Evolutionary conservation across 2,797 vertebrate genomes (phyloP).

Genomic region (Sitta carolinensis): DNA sequence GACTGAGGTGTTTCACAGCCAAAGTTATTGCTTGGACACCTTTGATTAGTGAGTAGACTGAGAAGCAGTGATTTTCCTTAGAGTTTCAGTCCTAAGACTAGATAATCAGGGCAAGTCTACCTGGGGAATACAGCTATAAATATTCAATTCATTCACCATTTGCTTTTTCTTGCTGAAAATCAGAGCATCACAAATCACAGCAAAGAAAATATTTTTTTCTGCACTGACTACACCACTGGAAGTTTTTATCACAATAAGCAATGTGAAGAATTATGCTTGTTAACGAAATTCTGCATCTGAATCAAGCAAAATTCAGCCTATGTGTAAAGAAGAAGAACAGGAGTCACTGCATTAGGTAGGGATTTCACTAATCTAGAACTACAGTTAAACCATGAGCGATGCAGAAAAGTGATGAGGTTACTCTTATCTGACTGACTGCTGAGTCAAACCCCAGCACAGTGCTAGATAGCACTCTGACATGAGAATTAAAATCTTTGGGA

Average conservation of each 20-base stretch:
- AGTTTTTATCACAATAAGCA: neutral
- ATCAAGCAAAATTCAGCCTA: neutral
- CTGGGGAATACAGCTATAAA: neutral
- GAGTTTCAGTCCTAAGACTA: neutral
- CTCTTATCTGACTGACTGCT: neutral
- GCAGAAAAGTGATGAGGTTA: neutral
- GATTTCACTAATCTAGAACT: neutral
- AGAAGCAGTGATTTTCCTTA: neutral
- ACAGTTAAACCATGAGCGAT: neutral
- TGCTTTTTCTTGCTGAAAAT: neutral
- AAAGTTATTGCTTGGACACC: neutral
- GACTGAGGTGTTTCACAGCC: neutral
- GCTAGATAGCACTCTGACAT: neutral
- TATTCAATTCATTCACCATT: neutral
- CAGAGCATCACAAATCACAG: neutral
- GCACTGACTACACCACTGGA: neutral
- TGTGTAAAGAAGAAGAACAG: neutral
- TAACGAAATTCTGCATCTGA: neutral
- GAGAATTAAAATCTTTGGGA: neutral
- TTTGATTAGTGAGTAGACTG: neutral
- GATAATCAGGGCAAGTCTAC: neutral
- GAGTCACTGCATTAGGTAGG: neutral
- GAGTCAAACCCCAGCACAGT: neutral
- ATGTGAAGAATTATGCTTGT: neutral
- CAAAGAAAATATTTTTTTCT: neutral